phyloP scores from a whole-genome alignment of 1,140 invertebrate species.

The Microplitis mediator region DNA sequence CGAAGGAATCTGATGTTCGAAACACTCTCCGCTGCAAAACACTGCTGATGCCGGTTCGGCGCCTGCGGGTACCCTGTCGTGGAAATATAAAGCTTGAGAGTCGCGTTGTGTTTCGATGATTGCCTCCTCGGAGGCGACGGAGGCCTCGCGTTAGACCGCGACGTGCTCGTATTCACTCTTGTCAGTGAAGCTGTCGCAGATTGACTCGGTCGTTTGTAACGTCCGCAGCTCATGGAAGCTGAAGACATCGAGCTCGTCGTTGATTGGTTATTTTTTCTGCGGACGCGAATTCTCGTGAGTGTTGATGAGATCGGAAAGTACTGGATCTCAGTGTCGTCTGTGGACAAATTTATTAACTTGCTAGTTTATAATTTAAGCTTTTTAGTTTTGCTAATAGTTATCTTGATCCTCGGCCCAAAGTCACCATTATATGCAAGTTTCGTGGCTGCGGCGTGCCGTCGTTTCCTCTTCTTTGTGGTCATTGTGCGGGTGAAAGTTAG shows the following conservation, averaged over 20 bases:
- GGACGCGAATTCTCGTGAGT: constrained; percentile 78
- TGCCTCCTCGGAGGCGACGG: constrained; percentile 74
- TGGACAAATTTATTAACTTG: constrained; percentile 58
- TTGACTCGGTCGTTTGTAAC: constrained; percentile 32
- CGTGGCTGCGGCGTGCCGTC: constrained; percentile 34
- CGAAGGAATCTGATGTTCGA: constrained; percentile 65
- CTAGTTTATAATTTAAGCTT: constrained; percentile 37
- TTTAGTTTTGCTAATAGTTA: not conserved
- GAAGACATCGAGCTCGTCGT: constrained; percentile 39
- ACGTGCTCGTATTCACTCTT: not conserved
- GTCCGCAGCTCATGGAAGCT: constrained; percentile 39
- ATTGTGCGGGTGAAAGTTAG: constrained; percentile 27
- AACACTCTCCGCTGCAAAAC: constrained; percentile 59
- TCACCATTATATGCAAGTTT: constrained; percentile 31
- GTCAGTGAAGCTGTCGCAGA: constrained; percentile 24
- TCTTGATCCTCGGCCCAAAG: constrained; percentile 15
- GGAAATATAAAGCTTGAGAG: constrained; percentile 67
- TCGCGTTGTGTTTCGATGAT: constrained; percentile 76
- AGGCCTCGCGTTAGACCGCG: constrained; percentile 41
- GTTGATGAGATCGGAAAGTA: constrained; percentile 82
- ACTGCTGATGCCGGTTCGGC: constrained; percentile 65
- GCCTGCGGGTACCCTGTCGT: constrained; percentile 30
- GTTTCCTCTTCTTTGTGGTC: constrained; percentile 41
- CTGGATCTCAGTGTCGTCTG: constrained; percentile 76
- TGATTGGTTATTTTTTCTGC: constrained; percentile 65